A percentile compares a stretch with the other conserved stretches of the same genome.
phyloP scores from a whole-genome alignment of 2,797 vertebrate species.

The Phoxinus dragarum region DNA sequence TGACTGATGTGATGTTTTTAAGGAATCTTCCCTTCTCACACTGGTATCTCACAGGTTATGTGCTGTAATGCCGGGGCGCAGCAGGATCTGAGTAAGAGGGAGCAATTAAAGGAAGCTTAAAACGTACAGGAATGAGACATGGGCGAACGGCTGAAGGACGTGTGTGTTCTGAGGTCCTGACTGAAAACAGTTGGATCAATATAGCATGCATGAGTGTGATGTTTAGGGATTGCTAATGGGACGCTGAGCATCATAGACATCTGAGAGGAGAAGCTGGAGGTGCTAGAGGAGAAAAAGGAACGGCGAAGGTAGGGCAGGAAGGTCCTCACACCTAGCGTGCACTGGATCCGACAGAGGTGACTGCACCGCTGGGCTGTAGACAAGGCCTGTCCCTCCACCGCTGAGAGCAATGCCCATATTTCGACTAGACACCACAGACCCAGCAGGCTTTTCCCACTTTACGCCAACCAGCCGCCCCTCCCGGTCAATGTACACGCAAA shows the following conservation, averaged over 20 bases:
- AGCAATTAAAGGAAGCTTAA: slow-evolving; percentile 31
- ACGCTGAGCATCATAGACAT: slow-evolving; percentile 30
- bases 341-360: slow-evolving; percentile 64
- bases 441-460: slow-evolving; percentile 70
- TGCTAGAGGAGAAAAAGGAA: slow-evolving; percentile 29
- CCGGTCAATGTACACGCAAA: slow-evolving; percentile 27
- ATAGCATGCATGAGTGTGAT: slow-evolving; percentile 35
- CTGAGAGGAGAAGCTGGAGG: slow-evolving; percentile 5
- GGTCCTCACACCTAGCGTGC: slow-evolving; percentile 58
- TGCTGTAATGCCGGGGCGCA: neutral
- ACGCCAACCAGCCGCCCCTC: slow-evolving; percentile 49
- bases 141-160: slow-evolving; percentile 5
- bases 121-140: slow-evolving; percentile 7
- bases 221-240: slow-evolving; percentile 55
- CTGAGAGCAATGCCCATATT: slow-evolving; percentile 65
- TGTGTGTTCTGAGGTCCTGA: slow-evolving; percentile 34
- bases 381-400: slow-evolving; percentile 34
- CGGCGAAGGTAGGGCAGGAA: slow-evolving; percentile 39
- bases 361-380: slow-evolving; percentile 51
- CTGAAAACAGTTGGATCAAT: slow-evolving; percentile 54
- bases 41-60: slow-evolving; percentile 5
- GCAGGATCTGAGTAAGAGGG: neutral
- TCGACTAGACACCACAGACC: slow-evolving; percentile 51
- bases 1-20: slow-evolving; percentile 39
- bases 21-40: neutral